Percentiles rank a stretch among this genome's conserved stretches.
Evolutionary conservation across 2,888 invertebrate genomes (phyloP).

Genomic region (Lepidonotus clava): DNA sequence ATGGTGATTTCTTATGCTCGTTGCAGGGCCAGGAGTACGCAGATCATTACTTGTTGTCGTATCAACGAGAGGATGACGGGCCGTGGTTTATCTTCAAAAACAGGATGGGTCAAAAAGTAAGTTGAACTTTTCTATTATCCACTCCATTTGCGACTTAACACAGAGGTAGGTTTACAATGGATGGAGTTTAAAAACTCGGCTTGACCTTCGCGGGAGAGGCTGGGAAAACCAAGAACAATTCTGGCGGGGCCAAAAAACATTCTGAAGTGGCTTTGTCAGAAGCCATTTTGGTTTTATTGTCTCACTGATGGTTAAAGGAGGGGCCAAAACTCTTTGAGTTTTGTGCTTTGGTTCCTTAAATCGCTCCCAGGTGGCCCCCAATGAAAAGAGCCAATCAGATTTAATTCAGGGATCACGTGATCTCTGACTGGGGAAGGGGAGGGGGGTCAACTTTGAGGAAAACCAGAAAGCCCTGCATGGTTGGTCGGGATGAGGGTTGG

Average conservation of each 20-base stretch:
- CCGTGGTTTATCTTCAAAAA: slow-evolving; percentile 60
- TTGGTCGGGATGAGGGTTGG: background rate
- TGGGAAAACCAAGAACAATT: no score
- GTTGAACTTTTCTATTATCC: no score
- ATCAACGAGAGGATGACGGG: slow-evolving; percentile 59
- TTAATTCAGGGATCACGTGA: background rate
- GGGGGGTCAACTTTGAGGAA: background rate
- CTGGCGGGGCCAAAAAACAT: no score
- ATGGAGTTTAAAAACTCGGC: no score
- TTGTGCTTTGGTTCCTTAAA: background rate
- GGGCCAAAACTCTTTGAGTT: background rate
- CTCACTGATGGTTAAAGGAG: background rate
- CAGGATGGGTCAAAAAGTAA: slow-evolving; percentile 58
- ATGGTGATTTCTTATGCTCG: background rate
- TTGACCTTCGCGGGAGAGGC: no score
- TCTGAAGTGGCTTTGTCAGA: no score
- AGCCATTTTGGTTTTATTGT: background rate
- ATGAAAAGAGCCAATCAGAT: slow-evolving; percentile 32
- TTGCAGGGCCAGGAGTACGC: slow-evolving; percentile 90
- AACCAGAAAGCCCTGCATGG: background rate
- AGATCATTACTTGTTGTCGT: slow-evolving; percentile 86
- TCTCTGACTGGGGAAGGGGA: slow-evolving; percentile 2
- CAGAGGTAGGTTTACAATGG: no score
- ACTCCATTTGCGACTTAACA: no score
- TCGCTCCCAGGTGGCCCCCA: slow-evolving; percentile 12